These are phyloP conservation scores for Montipora capricornis DNA, from an alignment of 64 coral and sea anemone genomes.

Conservation along the genomic window DNA sequence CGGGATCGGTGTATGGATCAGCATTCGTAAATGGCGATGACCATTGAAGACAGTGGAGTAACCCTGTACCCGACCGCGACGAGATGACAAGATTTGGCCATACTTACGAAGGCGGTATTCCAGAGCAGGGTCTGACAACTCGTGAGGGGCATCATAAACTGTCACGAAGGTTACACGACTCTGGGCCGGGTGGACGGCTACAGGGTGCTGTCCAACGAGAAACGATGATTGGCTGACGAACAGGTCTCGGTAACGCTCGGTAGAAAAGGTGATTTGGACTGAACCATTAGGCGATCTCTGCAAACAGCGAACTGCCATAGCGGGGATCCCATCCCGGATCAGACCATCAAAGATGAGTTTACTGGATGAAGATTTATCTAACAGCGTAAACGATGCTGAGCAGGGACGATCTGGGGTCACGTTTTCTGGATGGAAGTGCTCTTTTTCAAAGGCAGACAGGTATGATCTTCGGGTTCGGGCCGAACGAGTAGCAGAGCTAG, in stretches of 20 bases:
- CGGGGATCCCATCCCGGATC: not conserved
- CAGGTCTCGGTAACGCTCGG: not conserved
- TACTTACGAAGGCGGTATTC: not conserved
- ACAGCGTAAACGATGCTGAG: not conserved
- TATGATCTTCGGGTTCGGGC: not conserved
- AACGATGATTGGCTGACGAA: not conserved
- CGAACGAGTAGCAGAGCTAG: too few relatives aligned
- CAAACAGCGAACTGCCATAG: not conserved
- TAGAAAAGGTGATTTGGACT: not conserved
- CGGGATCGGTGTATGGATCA: not conserved
- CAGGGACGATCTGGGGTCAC: not conserved
- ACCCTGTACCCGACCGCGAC: not conserved
- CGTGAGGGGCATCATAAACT: not conserved
- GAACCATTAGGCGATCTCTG: not conserved
- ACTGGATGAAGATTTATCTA: not conserved
- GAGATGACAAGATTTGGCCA: not conserved
- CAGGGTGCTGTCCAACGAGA: not conserved
- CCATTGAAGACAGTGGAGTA: not conserved
- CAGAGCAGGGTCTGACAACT: not conserved
- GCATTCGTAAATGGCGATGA: not conserved
- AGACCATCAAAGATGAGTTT: not conserved
- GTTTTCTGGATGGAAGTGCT: not conserved
- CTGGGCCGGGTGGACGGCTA: too few relatives aligned
- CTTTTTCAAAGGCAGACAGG: not conserved
- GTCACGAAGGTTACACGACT: not conserved